A percentile compares a stretch with the other conserved stretches of the same genome.
Conservation (phyloP, 2,113 vertebrate genomes). For the Hyperoodon ampullatus region DNA sequence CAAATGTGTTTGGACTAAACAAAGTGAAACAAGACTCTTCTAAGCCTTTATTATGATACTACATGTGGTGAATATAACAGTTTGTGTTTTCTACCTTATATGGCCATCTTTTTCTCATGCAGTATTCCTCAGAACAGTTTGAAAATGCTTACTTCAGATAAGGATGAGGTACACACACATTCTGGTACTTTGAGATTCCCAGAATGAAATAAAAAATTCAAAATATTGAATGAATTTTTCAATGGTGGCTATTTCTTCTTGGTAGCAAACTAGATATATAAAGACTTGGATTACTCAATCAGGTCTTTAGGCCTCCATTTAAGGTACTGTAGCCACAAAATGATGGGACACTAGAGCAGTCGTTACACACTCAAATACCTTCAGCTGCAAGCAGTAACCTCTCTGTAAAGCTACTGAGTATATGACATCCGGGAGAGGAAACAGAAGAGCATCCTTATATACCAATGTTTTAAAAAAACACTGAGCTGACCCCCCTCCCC, state of each 20-base stretch:
- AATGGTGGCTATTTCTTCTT: background rate
- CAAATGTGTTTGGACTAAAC: background rate
- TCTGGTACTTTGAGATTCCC: background rate
- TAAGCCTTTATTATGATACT: background rate
- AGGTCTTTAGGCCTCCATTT: background rate
- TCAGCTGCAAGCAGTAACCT: background rate
- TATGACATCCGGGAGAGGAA: background rate
- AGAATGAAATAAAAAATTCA: slow-evolving; percentile 37
- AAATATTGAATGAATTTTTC: background rate
- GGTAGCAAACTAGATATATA: background rate
- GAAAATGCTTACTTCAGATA: background rate
- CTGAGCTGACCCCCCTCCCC: background rate
- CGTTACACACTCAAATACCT: background rate
- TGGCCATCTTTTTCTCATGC: background rate
- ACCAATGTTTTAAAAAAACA: background rate
- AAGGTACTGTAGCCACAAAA: background rate
- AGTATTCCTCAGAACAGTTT: background rate
- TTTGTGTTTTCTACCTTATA: background rate
- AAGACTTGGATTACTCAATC: background rate
- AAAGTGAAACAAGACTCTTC: background rate
- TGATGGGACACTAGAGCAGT: background rate
- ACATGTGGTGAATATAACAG: background rate
- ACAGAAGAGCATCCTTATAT: background rate
- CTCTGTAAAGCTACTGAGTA: background rate
- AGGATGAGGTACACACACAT: background rate